These are phyloP conservation scores for Mormoops blainvillei DNA, from an alignment of 2,113 vertebrate species.

Conservation along the genomic window DNA sequence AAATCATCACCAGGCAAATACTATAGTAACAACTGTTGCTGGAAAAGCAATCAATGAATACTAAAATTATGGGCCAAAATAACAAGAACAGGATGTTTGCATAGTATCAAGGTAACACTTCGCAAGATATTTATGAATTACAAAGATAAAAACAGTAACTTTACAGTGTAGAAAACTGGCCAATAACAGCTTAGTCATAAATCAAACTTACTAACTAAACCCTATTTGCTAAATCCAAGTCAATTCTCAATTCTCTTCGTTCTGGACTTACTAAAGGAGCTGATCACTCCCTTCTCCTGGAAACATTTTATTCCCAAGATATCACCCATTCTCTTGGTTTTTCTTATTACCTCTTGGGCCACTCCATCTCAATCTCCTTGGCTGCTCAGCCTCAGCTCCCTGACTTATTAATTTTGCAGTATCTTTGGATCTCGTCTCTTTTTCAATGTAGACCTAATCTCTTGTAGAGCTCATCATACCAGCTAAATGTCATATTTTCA, in stretches of 20 bases:
- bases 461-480: not conserved
- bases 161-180: not conserved
- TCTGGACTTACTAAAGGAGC: not conserved
- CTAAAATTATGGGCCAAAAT: not conserved
- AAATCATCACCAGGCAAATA: not conserved
- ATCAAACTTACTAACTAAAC: not conserved
- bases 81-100: not conserved
- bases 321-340: not conserved
- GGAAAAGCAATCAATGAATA: not conserved
- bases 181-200: not conserved
- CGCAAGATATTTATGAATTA: not conserved
- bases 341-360: not conserved
- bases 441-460: not conserved
- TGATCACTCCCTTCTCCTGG: not conserved
- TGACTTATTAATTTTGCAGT: not conserved
- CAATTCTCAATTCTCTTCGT: not conserved
- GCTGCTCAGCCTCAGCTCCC: not conserved
- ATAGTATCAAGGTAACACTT: not conserved
- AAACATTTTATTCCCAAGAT: not conserved
- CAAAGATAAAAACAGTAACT: too few relatives aligned
- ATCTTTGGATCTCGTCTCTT: not conserved
- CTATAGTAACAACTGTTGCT: not conserved
- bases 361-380: not conserved
- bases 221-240: not conserved
- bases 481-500: not conserved